Evolutionary conservation across 2,888 invertebrate genomes (phyloP), one percentile per base, ranked within the genome.

Genomic region (Standfussiana lucernea): DNA sequence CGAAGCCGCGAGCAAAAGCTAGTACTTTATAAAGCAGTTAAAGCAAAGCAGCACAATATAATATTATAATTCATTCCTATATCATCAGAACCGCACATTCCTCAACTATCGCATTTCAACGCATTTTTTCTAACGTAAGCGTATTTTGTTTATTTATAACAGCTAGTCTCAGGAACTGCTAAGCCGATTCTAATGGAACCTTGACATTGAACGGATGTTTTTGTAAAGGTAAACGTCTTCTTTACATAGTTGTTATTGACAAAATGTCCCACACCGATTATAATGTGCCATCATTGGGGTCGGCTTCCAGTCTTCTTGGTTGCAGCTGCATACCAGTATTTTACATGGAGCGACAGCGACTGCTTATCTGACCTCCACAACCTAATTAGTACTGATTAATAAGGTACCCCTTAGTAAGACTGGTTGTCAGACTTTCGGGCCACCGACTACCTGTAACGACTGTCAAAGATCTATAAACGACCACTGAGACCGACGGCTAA

Each of bases 171-270:
- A 45, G 65, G 61, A 85, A 77, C 80, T 82, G 79, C 83, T 84
- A 75, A 77, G 69, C 59, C 66, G 50, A 79, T 67, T 72, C 32
- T 70, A 64, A 62, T 18, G 59, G 53, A 75, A 67, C 86, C 89
- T 85, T 88, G 82, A 85, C 86, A 83, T 86, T 90, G 79, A 42
- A 61, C 82, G 75, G 71, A 82, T 76, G 76, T 83, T 76, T 75
- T 83, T 40, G 2, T 28, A 70, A 42, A 72, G 81, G 72, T 81
- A 45, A 45, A 73, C 37, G 67, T 67, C 37, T 50, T 42, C 47
- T 65, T 75, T 73, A 64, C 61, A 78, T 35, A 59, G 82, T 68
- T 67, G 61, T 68, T 68, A 50, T 18, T 82, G 32, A 75, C 56
- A 64, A 15, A 56, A 1, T 35, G 47, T 40, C 8, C 21, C 8